These are phyloP conservation scores for Thera obeliscata DNA, from an alignment of 2,888 invertebrate species.

Conservation along the genomic window DNA sequence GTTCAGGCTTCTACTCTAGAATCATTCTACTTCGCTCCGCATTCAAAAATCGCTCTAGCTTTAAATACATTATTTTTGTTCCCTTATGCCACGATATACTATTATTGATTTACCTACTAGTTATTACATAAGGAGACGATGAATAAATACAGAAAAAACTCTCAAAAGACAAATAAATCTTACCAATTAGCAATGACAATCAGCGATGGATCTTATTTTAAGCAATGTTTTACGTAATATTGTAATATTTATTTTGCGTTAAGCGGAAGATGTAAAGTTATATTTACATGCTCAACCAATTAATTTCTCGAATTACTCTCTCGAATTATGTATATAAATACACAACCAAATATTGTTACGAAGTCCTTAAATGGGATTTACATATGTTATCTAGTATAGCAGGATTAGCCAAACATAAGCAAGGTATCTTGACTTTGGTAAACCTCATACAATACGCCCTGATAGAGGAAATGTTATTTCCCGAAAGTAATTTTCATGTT, in stretches of 20 bases:
- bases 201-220: background rate
- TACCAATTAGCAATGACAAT: background rate
- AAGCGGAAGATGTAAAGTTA: background rate
- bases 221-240: too few relatives aligned
- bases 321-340: slow-evolving; percentile 3
- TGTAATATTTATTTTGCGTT: too few relatives aligned
- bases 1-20: too few relatives aligned
- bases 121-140: too few relatives aligned
- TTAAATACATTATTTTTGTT: too few relatives aligned
- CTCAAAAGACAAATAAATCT: background rate
- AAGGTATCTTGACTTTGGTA: slow-evolving; percentile 25
- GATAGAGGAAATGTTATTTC: slow-evolving; percentile 58
- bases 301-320: background rate
- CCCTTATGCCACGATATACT: too few relatives aligned
- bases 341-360: slow-evolving; percentile 10
- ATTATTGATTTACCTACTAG: too few relatives aligned
- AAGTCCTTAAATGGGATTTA: slow-evolving; percentile 21
- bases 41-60: too few relatives aligned
- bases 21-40: too few relatives aligned
- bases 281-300: background rate
- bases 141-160: too few relatives aligned
- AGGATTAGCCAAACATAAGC: slow-evolving; percentile 25
- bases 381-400: slow-evolving; percentile 22
- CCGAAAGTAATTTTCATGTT: slow-evolving; percentile 63
- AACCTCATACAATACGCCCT: slow-evolving; percentile 47